Evolutionary conservation across 2,888 invertebrate species (phyloP).

Genomic region (Dicyrtomina minuta): DNA sequence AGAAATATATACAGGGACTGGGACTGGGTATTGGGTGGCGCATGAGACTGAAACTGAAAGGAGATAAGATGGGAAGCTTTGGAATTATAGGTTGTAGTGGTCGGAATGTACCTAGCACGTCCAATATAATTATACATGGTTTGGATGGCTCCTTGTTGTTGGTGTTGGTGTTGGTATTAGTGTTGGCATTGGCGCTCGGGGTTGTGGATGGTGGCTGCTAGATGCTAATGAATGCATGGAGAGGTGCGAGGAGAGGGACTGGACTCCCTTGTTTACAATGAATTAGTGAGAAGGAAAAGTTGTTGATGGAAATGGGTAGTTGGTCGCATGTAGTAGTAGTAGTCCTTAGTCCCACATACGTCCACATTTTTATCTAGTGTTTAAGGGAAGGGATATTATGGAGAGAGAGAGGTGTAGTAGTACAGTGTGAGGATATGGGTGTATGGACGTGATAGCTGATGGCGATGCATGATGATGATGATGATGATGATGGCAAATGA

Average conservation of each 20-base stretch:
- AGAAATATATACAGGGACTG: too few species aligned
- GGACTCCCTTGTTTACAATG: slow-evolving; percentile 39
- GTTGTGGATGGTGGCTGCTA: not conserved
- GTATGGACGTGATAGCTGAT: not conserved
- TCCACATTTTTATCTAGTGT: too few species aligned
- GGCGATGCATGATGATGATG: slow-evolving; percentile 17
- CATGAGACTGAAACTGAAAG: not conserved
- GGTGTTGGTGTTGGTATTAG: too few species aligned
- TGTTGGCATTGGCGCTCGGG: too few species aligned
- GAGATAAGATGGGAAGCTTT: not conserved
- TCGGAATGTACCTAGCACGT: not conserved
- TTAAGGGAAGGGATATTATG: not conserved
- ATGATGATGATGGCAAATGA: slow-evolving; percentile 22
- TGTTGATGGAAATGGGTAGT: slow-evolving; percentile 41
- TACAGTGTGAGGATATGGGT: not conserved
- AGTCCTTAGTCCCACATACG: not conserved
- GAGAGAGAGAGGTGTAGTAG: not conserved
- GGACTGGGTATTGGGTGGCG: not conserved
- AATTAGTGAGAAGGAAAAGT: slow-evolving; percentile 42
- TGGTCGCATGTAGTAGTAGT: not conserved
- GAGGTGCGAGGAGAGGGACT: slow-evolving; percentile 35
- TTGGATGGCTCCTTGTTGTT: too few species aligned
- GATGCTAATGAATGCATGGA: slow-evolving; percentile 28
- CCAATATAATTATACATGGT: too few species aligned
- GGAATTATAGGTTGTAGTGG: not conserved